These are phyloP conservation scores for Berghia stephanieae DNA, from an alignment of 1,140 invertebrate species.

Conservation along the genomic window DNA sequence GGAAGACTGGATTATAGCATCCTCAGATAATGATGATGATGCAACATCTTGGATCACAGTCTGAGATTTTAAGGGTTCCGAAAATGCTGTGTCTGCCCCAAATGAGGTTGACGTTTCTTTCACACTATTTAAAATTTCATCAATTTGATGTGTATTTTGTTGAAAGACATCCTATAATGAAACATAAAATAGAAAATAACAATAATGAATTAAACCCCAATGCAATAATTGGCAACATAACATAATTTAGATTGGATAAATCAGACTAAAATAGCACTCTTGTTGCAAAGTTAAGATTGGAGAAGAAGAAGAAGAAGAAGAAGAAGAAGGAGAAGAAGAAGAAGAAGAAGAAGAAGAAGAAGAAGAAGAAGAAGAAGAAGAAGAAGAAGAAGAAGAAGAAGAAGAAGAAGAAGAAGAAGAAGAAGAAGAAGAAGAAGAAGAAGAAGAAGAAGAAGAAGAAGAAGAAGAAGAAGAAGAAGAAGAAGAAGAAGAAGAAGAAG, in stretches of 20 bases:
- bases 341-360: background rate
- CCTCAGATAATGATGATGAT: background rate
- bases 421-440: background rate
- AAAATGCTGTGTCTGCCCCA: too few relatives aligned
- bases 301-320: background rate
- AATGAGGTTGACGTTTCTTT: conserved; percentile 8
- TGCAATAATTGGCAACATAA: too few relatives aligned
- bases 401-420: background rate
- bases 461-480: background rate
- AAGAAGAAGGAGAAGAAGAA: background rate
- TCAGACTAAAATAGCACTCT: too few relatives aligned
- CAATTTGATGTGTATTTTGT: background rate
- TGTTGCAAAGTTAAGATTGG: too few relatives aligned
- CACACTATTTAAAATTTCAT: conserved; percentile 15
- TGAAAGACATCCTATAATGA: background rate
- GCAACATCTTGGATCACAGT: background rate
- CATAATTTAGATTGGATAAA: too few relatives aligned
- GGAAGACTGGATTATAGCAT: background rate
- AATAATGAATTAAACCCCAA: too few relatives aligned
- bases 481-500: background rate
- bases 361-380: background rate
- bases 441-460: background rate
- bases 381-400: background rate
- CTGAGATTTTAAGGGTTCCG: background rate
- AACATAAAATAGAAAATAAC: too few relatives aligned